Percentiles rank a stretch among this genome's conserved stretches.
These are phyloP conservation scores for Raphicerus campestris DNA, from an alignment of 2,113 vertebrate genomes.

Conservation along the genomic window DNA sequence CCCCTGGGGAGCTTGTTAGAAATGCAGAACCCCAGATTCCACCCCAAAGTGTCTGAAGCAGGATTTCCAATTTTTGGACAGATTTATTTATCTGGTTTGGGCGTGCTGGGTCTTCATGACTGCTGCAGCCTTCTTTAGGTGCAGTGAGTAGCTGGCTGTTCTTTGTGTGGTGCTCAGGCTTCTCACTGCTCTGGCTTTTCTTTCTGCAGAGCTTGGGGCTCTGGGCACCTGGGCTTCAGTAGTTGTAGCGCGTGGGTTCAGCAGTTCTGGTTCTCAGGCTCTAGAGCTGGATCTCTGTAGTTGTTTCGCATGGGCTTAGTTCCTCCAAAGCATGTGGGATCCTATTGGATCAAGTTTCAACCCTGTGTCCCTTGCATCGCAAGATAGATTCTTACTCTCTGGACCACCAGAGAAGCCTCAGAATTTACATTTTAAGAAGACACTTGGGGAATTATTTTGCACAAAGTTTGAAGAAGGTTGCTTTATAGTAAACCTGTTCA, in stretches of 20 bases:
- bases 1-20: neutral
- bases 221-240: neutral
- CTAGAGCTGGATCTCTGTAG: neutral
- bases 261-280: neutral
- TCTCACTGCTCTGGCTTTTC: neutral
- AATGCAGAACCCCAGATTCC: neutral
- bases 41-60: neutral
- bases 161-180: neutral
- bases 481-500: neutral
- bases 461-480: neutral
- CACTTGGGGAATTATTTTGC: neutral
- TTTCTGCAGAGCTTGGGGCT: neutral
- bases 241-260: accelerated
- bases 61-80: neutral
- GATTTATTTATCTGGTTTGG: neutral
- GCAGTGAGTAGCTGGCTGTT: neutral
- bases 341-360: neutral
- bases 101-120: neutral
- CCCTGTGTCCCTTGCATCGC: neutral
- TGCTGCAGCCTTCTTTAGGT: neutral
- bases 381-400: neutral
- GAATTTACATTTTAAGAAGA: neutral
- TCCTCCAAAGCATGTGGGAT: neutral
- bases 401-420: neutral
- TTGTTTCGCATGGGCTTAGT: neutral